Conservation (phyloP, 2,797 vertebrate species). For the Cyclura pinguis region DNA sequence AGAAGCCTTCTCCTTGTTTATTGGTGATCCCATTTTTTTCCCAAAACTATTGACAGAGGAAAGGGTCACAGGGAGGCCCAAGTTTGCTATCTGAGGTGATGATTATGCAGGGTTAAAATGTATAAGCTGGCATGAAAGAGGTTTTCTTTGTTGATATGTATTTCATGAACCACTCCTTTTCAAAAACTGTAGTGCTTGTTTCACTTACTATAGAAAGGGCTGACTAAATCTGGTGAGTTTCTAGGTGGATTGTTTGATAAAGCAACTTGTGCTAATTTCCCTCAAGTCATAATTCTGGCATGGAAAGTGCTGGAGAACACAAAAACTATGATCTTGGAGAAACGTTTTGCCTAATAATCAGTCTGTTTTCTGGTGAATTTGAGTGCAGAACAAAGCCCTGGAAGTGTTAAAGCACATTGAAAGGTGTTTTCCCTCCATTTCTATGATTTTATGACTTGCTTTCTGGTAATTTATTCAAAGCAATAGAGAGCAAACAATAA, state of each 20-base stretch:
- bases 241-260: neutral
- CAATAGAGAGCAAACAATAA: neutral
- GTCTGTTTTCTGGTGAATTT: neutral
- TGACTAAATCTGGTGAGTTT: neutral
- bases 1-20: too few relatives aligned
- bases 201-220: neutral
- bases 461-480: neutral
- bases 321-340: neutral
- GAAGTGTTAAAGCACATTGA: too few relatives aligned
- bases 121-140: too few relatives aligned
- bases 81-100: too few relatives aligned
- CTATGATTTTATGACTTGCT: too few relatives aligned
- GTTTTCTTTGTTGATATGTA: too few relatives aligned
- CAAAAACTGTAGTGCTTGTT: neutral
- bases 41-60: neutral
- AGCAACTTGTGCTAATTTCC: neutral
- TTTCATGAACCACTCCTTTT: too few relatives aligned
- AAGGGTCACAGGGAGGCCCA: neutral
- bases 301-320: neutral
- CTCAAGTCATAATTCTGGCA: conserved; percentile 7
- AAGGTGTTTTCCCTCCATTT: too few relatives aligned
- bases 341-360: neutral
- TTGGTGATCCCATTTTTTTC: neutral
- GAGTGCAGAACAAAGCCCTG: neutral
- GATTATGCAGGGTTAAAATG: too few relatives aligned